A percentile compares a stretch with the other conserved stretches of the same genome.
Conservation (phyloP, 2,113 vertebrate genomes). For the Cettia cetti region DNA sequence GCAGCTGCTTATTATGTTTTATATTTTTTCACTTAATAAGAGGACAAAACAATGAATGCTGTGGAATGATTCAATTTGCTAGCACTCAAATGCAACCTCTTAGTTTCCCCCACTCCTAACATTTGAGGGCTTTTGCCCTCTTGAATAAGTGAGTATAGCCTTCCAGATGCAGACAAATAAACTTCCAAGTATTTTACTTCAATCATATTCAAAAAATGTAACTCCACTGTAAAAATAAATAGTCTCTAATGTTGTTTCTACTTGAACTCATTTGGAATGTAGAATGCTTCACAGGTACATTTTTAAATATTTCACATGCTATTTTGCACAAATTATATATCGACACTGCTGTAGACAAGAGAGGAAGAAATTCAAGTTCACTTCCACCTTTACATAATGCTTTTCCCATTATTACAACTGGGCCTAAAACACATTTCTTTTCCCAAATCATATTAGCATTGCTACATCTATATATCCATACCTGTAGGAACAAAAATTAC, state of each 20-base stretch:
- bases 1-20: slow-evolving; percentile 4
- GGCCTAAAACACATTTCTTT: neutral
- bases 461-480: neutral
- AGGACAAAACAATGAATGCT: slow-evolving; percentile 11
- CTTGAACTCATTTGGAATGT: neutral
- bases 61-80: neutral
- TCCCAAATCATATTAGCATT: neutral
- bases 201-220: neutral
- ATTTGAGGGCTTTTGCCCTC: neutral
- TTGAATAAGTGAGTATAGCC: neutral
- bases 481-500: neutral
- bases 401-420: neutral
- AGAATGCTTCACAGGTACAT: neutral
- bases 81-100: neutral
- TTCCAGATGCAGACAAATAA: neutral
- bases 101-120: neutral
- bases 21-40: neutral
- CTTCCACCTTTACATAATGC: neutral
- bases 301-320: neutral
- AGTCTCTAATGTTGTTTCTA: neutral
- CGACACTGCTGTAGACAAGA: neutral
- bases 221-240: neutral
- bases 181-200: neutral
- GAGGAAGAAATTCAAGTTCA: neutral
- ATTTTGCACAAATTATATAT: neutral